Evolutionary conservation across 1,140 invertebrate species (phyloP).

Genomic region (Halictus rubicundus): DNA sequence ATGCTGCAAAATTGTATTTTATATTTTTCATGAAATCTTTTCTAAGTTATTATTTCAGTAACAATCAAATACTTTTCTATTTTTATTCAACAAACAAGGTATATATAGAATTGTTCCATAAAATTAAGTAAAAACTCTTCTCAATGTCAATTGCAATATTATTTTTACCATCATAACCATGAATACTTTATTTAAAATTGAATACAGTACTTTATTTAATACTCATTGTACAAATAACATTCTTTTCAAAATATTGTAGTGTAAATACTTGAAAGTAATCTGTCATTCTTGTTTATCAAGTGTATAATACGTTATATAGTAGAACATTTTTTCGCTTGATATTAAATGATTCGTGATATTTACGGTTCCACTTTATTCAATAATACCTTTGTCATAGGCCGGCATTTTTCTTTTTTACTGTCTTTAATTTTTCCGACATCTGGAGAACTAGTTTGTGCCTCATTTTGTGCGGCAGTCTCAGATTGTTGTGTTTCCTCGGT

Average conservation of each 20-base stretch:
- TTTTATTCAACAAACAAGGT: constrained; percentile 34
- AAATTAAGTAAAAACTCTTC: neutral
- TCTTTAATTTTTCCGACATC: constrained; percentile 72
- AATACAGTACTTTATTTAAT: neutral
- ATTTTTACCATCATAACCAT: neutral
- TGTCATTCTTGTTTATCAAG: neutral
- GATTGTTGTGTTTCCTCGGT: constrained; percentile 73
- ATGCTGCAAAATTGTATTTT: neutral
- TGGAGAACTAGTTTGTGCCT: constrained; percentile 63
- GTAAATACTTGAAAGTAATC: constrained; percentile 6
- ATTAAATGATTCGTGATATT: neutral
- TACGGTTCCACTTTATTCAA: constrained; percentile 6
- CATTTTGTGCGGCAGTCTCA: constrained; percentile 66
- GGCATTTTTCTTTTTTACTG: constrained; percentile 78
- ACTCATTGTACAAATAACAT: neutral
- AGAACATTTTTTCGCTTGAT: neutral
- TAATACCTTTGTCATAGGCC: constrained; percentile 77
- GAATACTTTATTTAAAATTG: neutral
- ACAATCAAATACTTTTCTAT: constrained; percentile 4
- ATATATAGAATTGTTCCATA: constrained; percentile 11
- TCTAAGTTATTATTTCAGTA: constrained; percentile 13
- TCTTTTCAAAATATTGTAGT: constrained; percentile 4
- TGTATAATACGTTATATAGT: neutral
- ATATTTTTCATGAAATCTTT: neutral
- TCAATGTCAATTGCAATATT: neutral